A percentile compares a stretch with the other conserved stretches of the same genome.
Evolutionary conservation across 1,140 invertebrate species (phyloP).

Genomic region (Pseudobourletiella spinata): DNA sequence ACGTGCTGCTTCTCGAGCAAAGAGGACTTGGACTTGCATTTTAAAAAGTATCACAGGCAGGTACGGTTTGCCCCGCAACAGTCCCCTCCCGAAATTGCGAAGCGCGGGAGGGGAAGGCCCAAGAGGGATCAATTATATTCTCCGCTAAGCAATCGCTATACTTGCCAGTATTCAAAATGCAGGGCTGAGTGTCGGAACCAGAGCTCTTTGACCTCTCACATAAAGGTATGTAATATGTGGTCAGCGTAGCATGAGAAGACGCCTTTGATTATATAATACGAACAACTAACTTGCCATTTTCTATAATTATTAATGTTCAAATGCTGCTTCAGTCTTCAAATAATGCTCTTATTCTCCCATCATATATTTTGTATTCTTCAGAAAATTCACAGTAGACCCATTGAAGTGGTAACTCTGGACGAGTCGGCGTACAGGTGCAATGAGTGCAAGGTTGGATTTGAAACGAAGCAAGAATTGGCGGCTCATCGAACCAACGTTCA

Average conservation of each 20-base stretch:
- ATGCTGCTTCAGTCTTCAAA: not conserved
- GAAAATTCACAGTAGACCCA: not conserved
- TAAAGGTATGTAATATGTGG: not conserved
- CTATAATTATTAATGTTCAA: not conserved
- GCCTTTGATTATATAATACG: not conserved
- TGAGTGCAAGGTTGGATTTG: not conserved
- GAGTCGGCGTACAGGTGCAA: not conserved
- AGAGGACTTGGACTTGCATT: not conserved
- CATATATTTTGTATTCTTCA: not conserved
- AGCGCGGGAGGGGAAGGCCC: not conserved
- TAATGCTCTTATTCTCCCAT: not conserved
- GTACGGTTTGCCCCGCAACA: not conserved
- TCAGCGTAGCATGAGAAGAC: not conserved
- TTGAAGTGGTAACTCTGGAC: constrained; percentile 2
- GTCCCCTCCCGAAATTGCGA: not conserved
- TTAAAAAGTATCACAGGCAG: constrained; percentile 3
- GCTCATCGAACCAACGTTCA: not conserved
- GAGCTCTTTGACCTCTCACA: not conserved
- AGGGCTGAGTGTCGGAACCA: not conserved
- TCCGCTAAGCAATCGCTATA: not conserved
- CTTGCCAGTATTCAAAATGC: not conserved
- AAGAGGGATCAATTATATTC: not conserved
- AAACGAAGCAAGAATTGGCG: not conserved
- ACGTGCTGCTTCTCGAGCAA: not conserved
- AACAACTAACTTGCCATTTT: not conserved